phyloP scores from a whole-genome alignment of 2,888 invertebrate species.

The Drosophila colorata region DNA sequence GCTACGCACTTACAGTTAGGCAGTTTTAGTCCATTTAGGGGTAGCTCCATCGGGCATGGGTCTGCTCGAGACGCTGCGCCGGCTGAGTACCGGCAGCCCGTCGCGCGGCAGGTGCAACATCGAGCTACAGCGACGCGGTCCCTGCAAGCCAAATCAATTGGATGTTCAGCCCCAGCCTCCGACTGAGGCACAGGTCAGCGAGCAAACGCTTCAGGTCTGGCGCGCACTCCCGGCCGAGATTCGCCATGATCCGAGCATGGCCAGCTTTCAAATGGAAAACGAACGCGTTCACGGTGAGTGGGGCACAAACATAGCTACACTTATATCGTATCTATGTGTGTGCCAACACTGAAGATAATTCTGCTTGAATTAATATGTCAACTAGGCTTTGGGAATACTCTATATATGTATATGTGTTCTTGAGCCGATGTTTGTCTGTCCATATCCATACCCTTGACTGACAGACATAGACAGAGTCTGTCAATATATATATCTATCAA shows the following conservation, averaged over 20 bases:
- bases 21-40: neutral
- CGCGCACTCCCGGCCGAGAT: slow-evolving; percentile 88
- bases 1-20: neutral
- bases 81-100: slow-evolving; percentile 59
- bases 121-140: slow-evolving; percentile 71
- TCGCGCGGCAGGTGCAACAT: slow-evolving; percentile 64
- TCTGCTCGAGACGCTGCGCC: slow-evolving; percentile 68
- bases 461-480: no score
- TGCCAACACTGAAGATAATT: neutral
- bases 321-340: neutral
- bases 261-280: slow-evolving; percentile 86
- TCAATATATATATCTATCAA: no score
- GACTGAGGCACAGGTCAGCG: slow-evolving; percentile 86
- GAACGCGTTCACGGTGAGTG: slow-evolving; percentile 84
- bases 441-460: no score
- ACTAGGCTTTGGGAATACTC: no score
- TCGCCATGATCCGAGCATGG: slow-evolving; percentile 88
- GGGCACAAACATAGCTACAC: neutral
- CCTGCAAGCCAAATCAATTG: slow-evolving; percentile 42
- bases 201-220: slow-evolving; percentile 88
- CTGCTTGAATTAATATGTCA: no score
- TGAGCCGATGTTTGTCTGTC: no score
- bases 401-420: no score
- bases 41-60: slow-evolving; percentile 63
- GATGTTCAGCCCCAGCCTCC: slow-evolving; percentile 19